phyloP scores from a whole-genome alignment of 1,140 invertebrate species.

The Drosophila punjabiensis region DNA sequence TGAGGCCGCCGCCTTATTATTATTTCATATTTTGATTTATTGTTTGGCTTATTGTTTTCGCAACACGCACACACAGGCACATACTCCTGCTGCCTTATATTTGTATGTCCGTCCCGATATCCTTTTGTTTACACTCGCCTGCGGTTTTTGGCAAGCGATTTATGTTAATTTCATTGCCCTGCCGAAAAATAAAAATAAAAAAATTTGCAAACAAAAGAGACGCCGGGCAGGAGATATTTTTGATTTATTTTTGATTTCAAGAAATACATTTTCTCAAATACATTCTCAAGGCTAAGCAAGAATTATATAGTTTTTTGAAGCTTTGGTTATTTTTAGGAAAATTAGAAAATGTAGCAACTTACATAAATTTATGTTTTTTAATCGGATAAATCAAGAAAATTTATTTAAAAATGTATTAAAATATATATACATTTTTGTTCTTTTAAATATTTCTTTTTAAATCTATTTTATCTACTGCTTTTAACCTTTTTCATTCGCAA shows the following conservation, averaged over 20 bases:
- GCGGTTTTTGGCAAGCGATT: conserved; percentile 32
- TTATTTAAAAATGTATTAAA: too few species aligned
- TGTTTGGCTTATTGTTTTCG: conserved; percentile 80
- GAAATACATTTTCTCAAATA: not conserved
- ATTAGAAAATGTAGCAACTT: too few species aligned
- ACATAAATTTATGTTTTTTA: too few species aligned
- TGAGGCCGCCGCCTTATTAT: conserved; percentile 57
- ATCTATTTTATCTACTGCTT: too few species aligned
- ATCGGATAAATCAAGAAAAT: too few species aligned
- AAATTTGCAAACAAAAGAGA: conserved; percentile 19
- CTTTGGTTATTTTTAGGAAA: too few species aligned
- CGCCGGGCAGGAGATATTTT: not conserved
- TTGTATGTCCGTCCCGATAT: conserved; percentile 6
- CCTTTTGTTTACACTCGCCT: conserved; percentile 38
- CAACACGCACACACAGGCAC: conserved; percentile 24
- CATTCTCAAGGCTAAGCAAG: not conserved
- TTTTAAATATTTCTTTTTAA: too few species aligned
- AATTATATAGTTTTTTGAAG: not conserved
- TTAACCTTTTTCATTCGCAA: too few species aligned
- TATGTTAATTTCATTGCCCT: conserved; percentile 40
- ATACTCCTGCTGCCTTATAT: not conserved
- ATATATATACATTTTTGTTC: too few species aligned
- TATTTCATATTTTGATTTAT: conserved; percentile 84
- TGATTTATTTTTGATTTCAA: conserved; percentile 4
- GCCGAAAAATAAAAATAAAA: conserved; percentile 9